Conservation (phyloP, 1,140 invertebrate species). For the Radopholus similis region DNA sequence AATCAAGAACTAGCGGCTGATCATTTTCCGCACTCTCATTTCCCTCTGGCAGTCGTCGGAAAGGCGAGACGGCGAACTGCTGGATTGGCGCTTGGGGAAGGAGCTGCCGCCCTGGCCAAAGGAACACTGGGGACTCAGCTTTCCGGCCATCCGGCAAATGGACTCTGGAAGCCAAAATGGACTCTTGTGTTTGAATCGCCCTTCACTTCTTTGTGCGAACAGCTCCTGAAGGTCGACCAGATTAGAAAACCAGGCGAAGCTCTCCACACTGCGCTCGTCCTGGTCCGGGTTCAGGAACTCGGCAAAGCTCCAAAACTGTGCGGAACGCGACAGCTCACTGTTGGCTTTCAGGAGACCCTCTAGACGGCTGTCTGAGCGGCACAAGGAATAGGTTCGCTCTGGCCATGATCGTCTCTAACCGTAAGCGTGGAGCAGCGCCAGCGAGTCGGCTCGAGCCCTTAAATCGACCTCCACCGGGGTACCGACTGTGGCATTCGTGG, state of each 20-base stretch:
- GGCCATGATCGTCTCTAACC: neutral
- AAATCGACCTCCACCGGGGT: neutral
- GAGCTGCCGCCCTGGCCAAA: neutral
- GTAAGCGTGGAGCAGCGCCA: slow-evolving; percentile 11
- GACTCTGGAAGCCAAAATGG: slow-evolving; percentile 3
- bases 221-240: neutral
- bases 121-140: slow-evolving; percentile 19
- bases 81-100: neutral
- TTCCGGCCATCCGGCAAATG: slow-evolving; percentile 10
- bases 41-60: slow-evolving; percentile 21
- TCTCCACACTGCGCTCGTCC: slow-evolving; percentile 1
- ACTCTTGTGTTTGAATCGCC: neutral
- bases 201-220: slow-evolving; percentile 3
- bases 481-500: neutral
- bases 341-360: neutral
- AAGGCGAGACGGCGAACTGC: slow-evolving; percentile 9
- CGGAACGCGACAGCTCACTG: neutral
- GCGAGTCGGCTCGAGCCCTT: neutral
- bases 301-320: slow-evolving; percentile 6
- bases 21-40: slow-evolving; percentile 1
- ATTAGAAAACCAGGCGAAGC: slow-evolving; percentile 13
- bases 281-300: slow-evolving; percentile 7
- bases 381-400: no score
- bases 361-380: slow-evolving; percentile 10
- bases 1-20: no score